A percentile compares a stretch with the other conserved stretches of the same genome.
phyloP scores from a whole-genome alignment of 1,140 invertebrate genomes.

The Notospermus geniculatus region DNA sequence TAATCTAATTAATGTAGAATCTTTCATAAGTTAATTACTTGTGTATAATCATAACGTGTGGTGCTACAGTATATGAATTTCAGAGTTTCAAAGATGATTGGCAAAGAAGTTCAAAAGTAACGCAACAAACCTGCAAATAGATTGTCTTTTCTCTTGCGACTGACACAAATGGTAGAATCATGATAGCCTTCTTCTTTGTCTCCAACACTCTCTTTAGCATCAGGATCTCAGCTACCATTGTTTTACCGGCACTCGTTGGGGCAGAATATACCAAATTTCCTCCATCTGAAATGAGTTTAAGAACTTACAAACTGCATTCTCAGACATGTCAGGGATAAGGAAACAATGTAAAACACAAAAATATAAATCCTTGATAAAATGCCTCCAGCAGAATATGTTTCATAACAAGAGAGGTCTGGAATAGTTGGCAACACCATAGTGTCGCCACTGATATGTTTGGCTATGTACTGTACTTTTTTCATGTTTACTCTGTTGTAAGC shows the following conservation, averaged over 20 bases:
- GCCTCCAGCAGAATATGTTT: no score
- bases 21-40: no score
- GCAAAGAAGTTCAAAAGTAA: no score
- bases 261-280: slow-evolving; percentile 92
- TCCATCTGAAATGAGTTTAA: slow-evolving; percentile 60
- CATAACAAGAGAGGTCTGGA: background rate
- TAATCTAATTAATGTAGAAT: no score
- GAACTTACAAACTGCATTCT: no score
- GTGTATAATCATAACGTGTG: no score
- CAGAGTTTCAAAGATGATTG: no score
- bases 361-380: no score
- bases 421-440: background rate
- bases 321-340: no score
- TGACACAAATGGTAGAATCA: slow-evolving; percentile 95
- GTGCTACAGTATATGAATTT: no score
- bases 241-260: slow-evolving; percentile 96
- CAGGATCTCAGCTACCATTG: slow-evolving; percentile 92
- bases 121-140: slow-evolving; percentile 75
- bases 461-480: background rate
- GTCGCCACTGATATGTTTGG: background rate
- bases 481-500: no score
- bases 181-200: slow-evolving; percentile 83
- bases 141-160: slow-evolving; percentile 94
- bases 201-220: slow-evolving; percentile 87
- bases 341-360: no score